phyloP scores from a whole-genome alignment of 35 echinoderm and acorn worm species.

The Heliocidaris erythrogramma region DNA sequence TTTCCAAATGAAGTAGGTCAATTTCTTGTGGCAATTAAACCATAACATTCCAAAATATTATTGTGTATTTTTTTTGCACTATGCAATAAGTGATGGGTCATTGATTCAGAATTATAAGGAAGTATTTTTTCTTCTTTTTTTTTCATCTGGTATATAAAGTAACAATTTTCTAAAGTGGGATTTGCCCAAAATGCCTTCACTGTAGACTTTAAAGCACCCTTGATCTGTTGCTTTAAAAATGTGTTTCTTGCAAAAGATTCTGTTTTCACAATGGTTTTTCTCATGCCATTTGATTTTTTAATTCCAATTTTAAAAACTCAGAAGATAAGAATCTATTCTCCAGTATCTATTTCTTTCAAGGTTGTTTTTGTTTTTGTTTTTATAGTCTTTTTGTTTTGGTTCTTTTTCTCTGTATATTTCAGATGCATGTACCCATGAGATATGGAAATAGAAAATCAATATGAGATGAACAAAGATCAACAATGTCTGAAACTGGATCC shows the following conservation, averaged over 20 bases:
- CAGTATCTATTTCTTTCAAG: too few species aligned
- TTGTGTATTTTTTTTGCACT: background rate
- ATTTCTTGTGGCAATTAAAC: background rate
- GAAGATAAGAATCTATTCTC: background rate
- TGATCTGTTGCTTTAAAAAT: too few species aligned
- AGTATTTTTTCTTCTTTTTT: background rate
- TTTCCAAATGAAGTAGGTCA: background rate
- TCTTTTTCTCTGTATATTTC: background rate
- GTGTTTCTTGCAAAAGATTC: too few species aligned
- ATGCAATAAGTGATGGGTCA: background rate
- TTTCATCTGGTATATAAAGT: background rate
- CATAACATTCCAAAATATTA: background rate
- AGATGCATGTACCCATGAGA: background rate
- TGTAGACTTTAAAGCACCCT: too few species aligned
- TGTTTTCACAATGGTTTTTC: too few species aligned
- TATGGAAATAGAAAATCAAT: background rate
- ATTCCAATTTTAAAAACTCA: background rate
- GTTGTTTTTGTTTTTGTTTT: too few species aligned
- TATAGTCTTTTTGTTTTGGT: too few species aligned
- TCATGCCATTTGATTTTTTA: background rate
- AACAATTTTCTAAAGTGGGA: too few species aligned
- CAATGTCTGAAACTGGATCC: background rate
- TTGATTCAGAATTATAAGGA: background rate
- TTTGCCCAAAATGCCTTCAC: too few species aligned
- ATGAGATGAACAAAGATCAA: background rate